These are phyloP conservation scores for Mesitornis unicolor DNA, from an alignment of 2,113 vertebrate species.

Conservation along the genomic window DNA sequence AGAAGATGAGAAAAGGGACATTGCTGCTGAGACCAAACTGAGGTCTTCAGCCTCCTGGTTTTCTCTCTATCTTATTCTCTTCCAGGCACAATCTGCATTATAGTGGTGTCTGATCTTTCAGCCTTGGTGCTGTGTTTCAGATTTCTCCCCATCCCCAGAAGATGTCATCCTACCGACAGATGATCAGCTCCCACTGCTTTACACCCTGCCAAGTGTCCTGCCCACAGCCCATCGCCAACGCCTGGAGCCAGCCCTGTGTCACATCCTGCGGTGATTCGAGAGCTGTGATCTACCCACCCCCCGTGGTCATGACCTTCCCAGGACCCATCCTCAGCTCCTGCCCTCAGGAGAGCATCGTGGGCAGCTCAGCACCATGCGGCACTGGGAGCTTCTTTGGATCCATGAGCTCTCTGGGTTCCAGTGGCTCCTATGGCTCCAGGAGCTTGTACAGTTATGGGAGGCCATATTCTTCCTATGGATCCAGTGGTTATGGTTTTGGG, in stretches of 20 bases:
- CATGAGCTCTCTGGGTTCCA: not conserved
- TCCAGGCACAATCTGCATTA: not conserved
- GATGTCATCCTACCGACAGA: not conserved
- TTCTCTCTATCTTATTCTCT: not conserved
- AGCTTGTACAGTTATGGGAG: not conserved
- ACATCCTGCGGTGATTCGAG: not conserved
- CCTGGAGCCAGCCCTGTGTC: not conserved
- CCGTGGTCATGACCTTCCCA: not conserved
- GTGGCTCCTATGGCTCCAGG: not conserved
- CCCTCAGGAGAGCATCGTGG: constrained; percentile 10
- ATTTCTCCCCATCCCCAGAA: not conserved
- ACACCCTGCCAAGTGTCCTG: not conserved
- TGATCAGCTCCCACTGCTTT: not conserved
- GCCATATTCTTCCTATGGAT: not conserved
- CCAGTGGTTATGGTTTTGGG: not conserved
- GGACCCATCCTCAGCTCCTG: constrained; percentile 38
- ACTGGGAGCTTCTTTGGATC: not conserved
- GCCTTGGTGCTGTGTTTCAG: not conserved
- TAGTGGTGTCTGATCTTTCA: not conserved
- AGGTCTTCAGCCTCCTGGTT: not conserved
- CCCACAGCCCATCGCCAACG: rapidly evolving
- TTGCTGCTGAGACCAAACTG: not conserved
- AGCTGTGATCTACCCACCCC: not conserved
- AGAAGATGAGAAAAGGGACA: not conserved
- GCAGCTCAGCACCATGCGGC: not conserved